Base-by-base conservation (phyloP, 2,888 invertebrate species). In the Erebia aethiops region DNA sequence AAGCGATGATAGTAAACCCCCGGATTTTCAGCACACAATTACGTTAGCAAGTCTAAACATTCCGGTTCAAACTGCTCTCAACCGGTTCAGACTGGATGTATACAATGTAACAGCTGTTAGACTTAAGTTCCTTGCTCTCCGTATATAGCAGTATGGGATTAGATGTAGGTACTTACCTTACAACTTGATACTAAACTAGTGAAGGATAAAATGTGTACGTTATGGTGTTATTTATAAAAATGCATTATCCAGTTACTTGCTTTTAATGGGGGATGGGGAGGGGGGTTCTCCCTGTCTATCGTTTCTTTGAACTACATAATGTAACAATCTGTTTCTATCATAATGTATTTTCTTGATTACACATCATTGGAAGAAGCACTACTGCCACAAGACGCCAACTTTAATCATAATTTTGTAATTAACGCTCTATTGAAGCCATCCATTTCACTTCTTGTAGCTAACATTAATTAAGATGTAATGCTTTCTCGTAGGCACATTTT, bases 41-140 rank as follows among this genome's bases (percentile, higher is more conserved):
- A 86, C 86, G 89, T 90, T 90, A 90, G 84, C 87, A 83, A 86
- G 86, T 83, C 85, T 84, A 86, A 89, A 87, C 88, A 87, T 86
- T 86, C 85, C 84, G 84, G 81, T 81, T 80, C 80, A 82, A 84
- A 84, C 87, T 79, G 83, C 83, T 84, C 80, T 82, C 85, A 88
- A 88, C 90, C 82, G 80, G 87, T 87, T 89, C 87, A 87, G 80
- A 85, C 80, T 78, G n/a, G n/a, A n/a, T n/a, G 73, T 74, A 71
- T 74, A 75, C 73, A 74, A 70, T 72, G 72, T 72, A 75, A 71
- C 76, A 73, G 72, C 70, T 76, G 76, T 69, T 64, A 74, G 75
- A 74, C 78, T 75, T 77, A 78, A 35, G 74, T 76, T 79, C 75
- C 77, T 76, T 76, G 78, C 76, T 77, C 72, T 76, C 75, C 71